A percentile compares a stretch with the other conserved stretches of the same genome.
phyloP scores from a whole-genome alignment of 2,888 invertebrate genomes.

The Eupithecia centaureata region DNA sequence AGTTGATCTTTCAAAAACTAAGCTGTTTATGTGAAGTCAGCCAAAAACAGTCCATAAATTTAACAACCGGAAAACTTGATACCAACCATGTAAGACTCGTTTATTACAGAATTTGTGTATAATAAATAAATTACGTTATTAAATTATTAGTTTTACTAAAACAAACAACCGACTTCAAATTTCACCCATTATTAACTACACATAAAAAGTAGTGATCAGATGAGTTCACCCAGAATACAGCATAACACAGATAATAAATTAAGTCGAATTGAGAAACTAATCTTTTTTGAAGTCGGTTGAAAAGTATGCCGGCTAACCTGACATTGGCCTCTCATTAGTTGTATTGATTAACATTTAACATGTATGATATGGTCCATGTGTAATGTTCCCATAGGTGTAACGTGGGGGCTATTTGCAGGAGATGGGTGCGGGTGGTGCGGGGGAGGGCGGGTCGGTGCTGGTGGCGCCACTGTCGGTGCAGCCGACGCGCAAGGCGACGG shows the following conservation, averaged over 20 bases:
- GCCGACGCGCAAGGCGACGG: constrained; percentile 91
- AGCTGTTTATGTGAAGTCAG: background rate
- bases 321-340: background rate
- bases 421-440: constrained; percentile 86
- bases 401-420: constrained; percentile 80
- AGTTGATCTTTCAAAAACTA: background rate
- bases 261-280: too few species aligned
- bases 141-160: too few species aligned
- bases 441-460: constrained; percentile 84
- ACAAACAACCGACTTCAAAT: too few species aligned
- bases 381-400: constrained; percentile 32
- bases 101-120: too few species aligned
- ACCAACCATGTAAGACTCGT: too few species aligned
- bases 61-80: too few species aligned
- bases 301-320: background rate
- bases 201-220: too few species aligned
- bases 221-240: too few species aligned
- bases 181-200: too few species aligned
- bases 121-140: too few species aligned
- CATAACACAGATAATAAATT: too few species aligned
- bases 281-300: too few species aligned
- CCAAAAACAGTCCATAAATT: background rate
- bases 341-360: constrained; percentile 10
- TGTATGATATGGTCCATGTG: constrained; percentile 25
- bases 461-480: constrained; percentile 93